These are phyloP conservation scores for Nymphalis polychloros DNA, from an alignment of 2,888 invertebrate genomes.

Conservation along the genomic window DNA sequence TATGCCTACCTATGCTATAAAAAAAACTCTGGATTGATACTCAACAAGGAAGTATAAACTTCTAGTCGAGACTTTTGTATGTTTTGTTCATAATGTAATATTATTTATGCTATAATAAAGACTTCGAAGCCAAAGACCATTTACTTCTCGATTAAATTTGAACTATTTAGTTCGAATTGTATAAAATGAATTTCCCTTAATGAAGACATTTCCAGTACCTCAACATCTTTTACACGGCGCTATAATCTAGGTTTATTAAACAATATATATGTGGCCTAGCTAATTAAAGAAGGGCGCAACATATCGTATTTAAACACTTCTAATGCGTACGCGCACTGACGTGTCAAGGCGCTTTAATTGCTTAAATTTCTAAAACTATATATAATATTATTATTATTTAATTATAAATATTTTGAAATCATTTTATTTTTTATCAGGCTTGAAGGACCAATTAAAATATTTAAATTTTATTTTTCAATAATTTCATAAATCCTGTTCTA, in stretches of 20 bases:
- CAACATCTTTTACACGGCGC: neutral
- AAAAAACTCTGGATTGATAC: no score
- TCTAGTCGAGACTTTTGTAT: no score
- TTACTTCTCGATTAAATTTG: neutral
- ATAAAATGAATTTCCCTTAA: slow-evolving; percentile 1
- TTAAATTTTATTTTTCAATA: no score
- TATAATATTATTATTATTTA: slow-evolving; percentile 9
- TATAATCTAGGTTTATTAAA: neutral
- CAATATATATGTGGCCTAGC: slow-evolving; percentile 18
- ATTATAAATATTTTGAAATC: neutral
- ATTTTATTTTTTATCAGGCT: slow-evolving; percentile 21
- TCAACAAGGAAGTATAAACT: no score
- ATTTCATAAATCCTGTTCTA: no score
- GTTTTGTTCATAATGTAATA: no score
- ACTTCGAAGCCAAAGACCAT: no score
- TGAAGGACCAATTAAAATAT: neutral
- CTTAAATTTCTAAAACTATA: neutral
- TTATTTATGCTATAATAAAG: no score
- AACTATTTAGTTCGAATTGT: neutral
- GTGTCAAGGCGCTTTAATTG: slow-evolving; percentile 14
- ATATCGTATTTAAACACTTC: slow-evolving; percentile 37
- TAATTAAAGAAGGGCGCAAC: slow-evolving; percentile 14
- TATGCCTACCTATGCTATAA: no score
- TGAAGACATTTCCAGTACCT: neutral
- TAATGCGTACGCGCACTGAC: slow-evolving; percentile 30